Evolutionary conservation across 2,888 invertebrate genomes (phyloP), one percentile per base, ranked within the genome.

Genomic region (Dicyrtomina minuta): DNA sequence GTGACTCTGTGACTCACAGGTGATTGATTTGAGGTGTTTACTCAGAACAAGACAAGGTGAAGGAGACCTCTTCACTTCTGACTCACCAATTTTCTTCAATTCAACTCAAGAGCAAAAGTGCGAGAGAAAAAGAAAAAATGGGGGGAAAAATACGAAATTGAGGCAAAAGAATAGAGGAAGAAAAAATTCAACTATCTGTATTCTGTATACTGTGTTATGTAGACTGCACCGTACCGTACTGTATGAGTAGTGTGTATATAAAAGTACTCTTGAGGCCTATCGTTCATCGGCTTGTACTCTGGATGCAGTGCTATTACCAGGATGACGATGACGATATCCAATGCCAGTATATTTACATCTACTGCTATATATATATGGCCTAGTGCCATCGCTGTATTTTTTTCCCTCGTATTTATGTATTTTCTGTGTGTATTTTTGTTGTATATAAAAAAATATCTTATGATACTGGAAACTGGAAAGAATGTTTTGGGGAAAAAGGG

Each of bases 11-110:
- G 62, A 51, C 33, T 27, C 33, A 33, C 43, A 65, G 55, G 39
- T 65, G 65, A 65, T 65, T 65, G 64, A 64, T 64, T 64, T 64
- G 64, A 64, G 64, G 65, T 56, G 55, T 65, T 65, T 56, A 65
- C 56, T 51, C 44, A 61, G 53, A 64, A 53, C 43, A 44, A 61
- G 55, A 56, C 55, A 55, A 44, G 55, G 65, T 65, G 55, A 55
- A 56, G 55, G 65, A 55, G 65, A 64, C 58, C 51, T 62, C 64
- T 64, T 64, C 64, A 41, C 51, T 60, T 60, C 44, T 60, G 60
- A 60, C 60, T 60, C 60, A 60, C 60, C 60, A 60, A 60, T 60
- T 60, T 44, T 43, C 60, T 43, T 60, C 60, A 60, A 60, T 43
- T 60, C 60, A 41, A 43, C 60, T 60, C 58, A 17, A 51, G 51